phyloP scores from a whole-genome alignment of 1,140 invertebrate species.

The Penaeus japonicus region DNA sequence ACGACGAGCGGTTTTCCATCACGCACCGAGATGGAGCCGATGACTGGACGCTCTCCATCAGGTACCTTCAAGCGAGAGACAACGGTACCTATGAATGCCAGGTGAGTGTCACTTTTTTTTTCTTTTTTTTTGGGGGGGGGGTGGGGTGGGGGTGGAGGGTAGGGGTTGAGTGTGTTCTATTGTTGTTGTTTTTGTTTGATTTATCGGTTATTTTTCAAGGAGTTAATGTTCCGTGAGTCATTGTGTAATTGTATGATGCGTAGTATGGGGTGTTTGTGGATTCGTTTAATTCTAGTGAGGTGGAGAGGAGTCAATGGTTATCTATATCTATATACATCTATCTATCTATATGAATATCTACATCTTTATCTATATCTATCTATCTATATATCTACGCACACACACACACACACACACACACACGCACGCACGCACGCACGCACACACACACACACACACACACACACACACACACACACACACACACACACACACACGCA shows the following conservation, averaged over 20 bases:
- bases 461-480: background rate
- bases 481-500: background rate
- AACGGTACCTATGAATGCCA: slow-evolving; percentile 96
- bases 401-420: background rate
- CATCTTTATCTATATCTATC: background rate
- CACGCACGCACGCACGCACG: background rate
- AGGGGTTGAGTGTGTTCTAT: background rate
- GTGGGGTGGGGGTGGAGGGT: too few species aligned
- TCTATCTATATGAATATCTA: background rate
- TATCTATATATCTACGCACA: background rate
- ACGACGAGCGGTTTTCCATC: slow-evolving; percentile 87
- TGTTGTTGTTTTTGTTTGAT: background rate
- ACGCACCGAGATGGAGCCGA: slow-evolving; percentile 76
- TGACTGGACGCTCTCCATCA: slow-evolving; percentile 92
- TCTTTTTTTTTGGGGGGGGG: background rate
- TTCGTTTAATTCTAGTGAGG: too few species aligned
- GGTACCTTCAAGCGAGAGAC: slow-evolving; percentile 89
- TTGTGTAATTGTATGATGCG: too few species aligned
- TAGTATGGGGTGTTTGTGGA: too few species aligned
- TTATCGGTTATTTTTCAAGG: too few species aligned
- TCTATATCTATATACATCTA: background rate
- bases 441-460: background rate
- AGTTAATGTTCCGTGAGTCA: too few species aligned
- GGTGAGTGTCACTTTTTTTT: slow-evolving; percentile 67
- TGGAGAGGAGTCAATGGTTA: too few species aligned